phyloP scores from a whole-genome alignment of 2,888 invertebrate species.

The Caenorhabditis parvicauda region DNA sequence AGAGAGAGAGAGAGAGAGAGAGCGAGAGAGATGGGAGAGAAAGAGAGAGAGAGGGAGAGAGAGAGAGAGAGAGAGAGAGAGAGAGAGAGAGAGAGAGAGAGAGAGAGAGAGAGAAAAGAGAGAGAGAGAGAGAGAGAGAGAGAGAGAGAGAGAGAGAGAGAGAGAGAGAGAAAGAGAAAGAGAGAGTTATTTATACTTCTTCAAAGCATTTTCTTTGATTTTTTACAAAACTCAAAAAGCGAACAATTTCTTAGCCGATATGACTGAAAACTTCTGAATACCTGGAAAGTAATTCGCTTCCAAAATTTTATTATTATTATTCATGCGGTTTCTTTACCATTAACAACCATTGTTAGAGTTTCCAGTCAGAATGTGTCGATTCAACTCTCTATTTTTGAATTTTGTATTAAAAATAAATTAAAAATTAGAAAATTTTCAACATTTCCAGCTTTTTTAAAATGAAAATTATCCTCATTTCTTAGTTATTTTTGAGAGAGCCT shows the following conservation, averaged over 20 bases:
- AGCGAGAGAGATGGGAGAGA: slow-evolving; percentile 9
- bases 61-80: slow-evolving; percentile 4
- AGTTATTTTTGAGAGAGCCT: too few relatives aligned
- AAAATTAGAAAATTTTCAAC: too few relatives aligned
- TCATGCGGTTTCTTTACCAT: too few relatives aligned
- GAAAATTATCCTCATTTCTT: too few relatives aligned
- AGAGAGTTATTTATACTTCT: background rate
- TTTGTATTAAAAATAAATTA: too few relatives aligned
- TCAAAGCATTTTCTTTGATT: background rate
- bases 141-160: slow-evolving; percentile 2
- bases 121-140: slow-evolving; percentile 4
- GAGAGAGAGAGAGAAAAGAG: slow-evolving; percentile 8
- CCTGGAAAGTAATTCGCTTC: too few relatives aligned
- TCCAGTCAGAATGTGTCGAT: too few relatives aligned
- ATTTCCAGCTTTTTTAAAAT: too few relatives aligned
- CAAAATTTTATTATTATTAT: too few relatives aligned
- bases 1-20: slow-evolving; percentile 4
- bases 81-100: slow-evolving; percentile 6
- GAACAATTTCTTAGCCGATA: background rate
- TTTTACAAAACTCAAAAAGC: background rate
- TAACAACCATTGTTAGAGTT: too few relatives aligned
- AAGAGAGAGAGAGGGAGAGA: slow-evolving; percentile 6
- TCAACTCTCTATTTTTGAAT: too few relatives aligned
- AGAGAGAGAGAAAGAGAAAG: background rate
- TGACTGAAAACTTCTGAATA: too few relatives aligned